Percentiles rank a stretch among this genome's conserved stretches.
phyloP scores from a whole-genome alignment of 2,888 invertebrate genomes.

The Lordiphosa andalusiaca region DNA sequence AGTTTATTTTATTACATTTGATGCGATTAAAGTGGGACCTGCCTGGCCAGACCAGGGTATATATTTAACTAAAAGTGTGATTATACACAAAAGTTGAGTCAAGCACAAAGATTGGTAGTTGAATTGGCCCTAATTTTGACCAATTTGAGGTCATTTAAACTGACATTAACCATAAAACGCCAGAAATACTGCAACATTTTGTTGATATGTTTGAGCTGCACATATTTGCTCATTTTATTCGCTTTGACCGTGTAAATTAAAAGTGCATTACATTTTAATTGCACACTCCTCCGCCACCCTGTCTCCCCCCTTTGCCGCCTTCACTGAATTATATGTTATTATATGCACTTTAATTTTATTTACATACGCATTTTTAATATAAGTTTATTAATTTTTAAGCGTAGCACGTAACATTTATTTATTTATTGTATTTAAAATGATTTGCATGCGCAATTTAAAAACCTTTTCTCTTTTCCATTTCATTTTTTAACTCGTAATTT shows the following conservation, averaged over 20 bases:
- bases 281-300: slow-evolving; percentile 17
- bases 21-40: slow-evolving; percentile 16
- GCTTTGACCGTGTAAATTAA: slow-evolving; percentile 34
- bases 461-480: slow-evolving; percentile 21
- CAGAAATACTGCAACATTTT: no score
- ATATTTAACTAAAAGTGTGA: slow-evolving; percentile 1
- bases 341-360: slow-evolving; percentile 34
- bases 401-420: slow-evolving; percentile 16
- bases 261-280: slow-evolving; percentile 43
- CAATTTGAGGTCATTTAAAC: no score
- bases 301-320: slow-evolving; percentile 6
- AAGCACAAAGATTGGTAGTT: no score
- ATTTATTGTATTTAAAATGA: slow-evolving; percentile 21
- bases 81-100: no score
- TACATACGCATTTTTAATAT: slow-evolving; percentile 18
- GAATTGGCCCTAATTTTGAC: no score
- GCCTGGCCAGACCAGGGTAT: not conserved
- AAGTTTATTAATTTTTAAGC: slow-evolving; percentile 24
- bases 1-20: slow-evolving; percentile 24
- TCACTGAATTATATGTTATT: slow-evolving; percentile 31
- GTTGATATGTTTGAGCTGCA: no score
- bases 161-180: no score
- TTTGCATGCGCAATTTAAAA: slow-evolving; percentile 26
- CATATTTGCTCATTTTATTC: not conserved
- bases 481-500: slow-evolving; percentile 27